phyloP scores from a whole-genome alignment of 2,797 vertebrate genomes.

The Alectoris magna region DNA sequence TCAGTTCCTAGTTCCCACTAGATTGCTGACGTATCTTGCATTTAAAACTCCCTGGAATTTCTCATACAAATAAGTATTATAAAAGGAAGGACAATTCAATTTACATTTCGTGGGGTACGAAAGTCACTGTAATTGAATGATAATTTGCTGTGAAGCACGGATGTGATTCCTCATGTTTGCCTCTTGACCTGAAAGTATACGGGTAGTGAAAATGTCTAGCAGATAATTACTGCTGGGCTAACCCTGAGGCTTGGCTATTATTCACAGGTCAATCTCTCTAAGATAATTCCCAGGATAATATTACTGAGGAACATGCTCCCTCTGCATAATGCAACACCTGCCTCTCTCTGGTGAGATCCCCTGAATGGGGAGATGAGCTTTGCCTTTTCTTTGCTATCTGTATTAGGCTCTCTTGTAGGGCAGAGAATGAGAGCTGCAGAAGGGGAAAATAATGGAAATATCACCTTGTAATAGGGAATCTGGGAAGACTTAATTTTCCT shows the following conservation, averaged over 20 bases:
- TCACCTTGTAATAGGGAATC: background rate
- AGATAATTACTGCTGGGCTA: constrained; percentile 82
- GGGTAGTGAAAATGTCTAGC: constrained; percentile 77
- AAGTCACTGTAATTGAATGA: constrained; percentile 58
- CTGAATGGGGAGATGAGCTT: background rate
- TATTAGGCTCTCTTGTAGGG: background rate
- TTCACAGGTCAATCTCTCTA: constrained; percentile 84
- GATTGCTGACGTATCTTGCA: background rate
- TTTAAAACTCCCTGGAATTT: constrained; percentile 17
- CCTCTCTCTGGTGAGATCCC: background rate
- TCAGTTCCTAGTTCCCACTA: background rate
- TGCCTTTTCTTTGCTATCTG: background rate
- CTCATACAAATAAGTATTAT: constrained; percentile 2
- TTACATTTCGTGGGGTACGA: constrained; percentile 12
- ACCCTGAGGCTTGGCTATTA: constrained; percentile 83
- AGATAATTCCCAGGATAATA: constrained; percentile 82
- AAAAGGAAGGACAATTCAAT: constrained; percentile 32
- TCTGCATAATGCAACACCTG: constrained; percentile 75
- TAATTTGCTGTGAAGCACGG: constrained; percentile 52
- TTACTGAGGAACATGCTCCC: constrained; percentile 63
- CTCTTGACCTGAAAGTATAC: constrained; percentile 77
- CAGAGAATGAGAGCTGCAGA: background rate
- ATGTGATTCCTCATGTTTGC: constrained; percentile 18
- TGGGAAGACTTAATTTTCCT: background rate
- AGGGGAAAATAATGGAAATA: background rate